Conservation (phyloP, 2,797 vertebrate species). For the Botia almorhae region DNA sequence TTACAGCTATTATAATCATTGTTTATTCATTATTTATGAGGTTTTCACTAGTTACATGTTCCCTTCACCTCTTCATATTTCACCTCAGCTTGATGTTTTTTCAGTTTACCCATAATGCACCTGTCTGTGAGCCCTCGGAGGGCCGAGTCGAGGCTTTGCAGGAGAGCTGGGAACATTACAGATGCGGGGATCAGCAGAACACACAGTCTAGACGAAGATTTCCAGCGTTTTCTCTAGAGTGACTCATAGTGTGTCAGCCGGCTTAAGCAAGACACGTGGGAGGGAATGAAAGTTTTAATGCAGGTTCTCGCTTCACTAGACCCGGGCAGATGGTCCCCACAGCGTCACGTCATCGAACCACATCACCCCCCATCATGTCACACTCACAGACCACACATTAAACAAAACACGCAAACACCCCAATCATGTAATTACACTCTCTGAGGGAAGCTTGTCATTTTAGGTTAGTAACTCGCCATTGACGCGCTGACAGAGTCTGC, state of each 20-base stretch:
- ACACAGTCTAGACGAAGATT: slow-evolving; percentile 69
- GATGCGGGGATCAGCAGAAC: slow-evolving; percentile 62
- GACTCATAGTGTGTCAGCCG: slow-evolving; percentile 55
- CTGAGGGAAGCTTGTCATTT: slow-evolving; percentile 68
- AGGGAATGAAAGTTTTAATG: slow-evolving; percentile 22
- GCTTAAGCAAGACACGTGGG: slow-evolving; percentile 58
- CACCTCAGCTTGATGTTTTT: neutral
- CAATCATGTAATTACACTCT: slow-evolving; percentile 70
- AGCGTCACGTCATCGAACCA: slow-evolving; percentile 19
- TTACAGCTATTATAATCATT: too few relatives aligned
- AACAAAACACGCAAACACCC: slow-evolving; percentile 54
- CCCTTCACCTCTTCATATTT: too few relatives aligned
- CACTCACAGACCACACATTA: slow-evolving; percentile 45
- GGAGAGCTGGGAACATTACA: slow-evolving; percentile 45
- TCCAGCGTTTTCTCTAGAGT: slow-evolving; percentile 63
- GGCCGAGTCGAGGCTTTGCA: slow-evolving; percentile 10
- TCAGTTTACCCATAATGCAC: neutral
- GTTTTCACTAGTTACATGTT: too few relatives aligned
- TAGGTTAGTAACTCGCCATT: slow-evolving; percentile 64
- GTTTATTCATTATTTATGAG: too few relatives aligned
- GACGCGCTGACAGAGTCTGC: slow-evolving; percentile 59
- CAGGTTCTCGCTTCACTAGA: neutral
- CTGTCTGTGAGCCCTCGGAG: slow-evolving; percentile 16
- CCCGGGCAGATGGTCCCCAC: slow-evolving; percentile 11
- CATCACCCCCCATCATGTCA: slow-evolving; percentile 51